phyloP scores from a whole-genome alignment of 2,888 invertebrate genomes.

The Stramonita haemastoma region DNA sequence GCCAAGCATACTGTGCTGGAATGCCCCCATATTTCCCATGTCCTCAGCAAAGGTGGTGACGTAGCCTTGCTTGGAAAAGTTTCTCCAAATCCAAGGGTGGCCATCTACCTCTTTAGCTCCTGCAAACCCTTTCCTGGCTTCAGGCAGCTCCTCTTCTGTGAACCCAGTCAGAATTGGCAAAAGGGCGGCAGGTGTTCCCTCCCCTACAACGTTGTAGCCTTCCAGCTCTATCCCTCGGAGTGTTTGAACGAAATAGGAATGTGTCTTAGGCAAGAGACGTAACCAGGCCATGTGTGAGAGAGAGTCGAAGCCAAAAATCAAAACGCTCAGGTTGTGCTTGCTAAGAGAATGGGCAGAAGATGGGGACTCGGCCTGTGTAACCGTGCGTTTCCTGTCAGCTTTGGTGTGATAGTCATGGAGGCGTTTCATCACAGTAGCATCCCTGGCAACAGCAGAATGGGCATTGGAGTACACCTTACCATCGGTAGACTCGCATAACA shows the following conservation, averaged over 20 bases:
- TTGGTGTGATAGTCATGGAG: neutral
- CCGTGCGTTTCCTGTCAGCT: neutral
- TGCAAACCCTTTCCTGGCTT: conserved; percentile 85
- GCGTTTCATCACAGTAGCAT: conserved; percentile 45
- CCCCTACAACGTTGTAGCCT: conserved; percentile 80
- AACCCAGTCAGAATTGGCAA: conserved; percentile 91
- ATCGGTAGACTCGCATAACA: conserved; percentile 63
- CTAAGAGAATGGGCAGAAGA: neutral
- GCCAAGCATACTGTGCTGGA: conserved; percentile 92
- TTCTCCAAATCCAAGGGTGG: conserved; percentile 92
- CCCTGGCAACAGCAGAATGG: conserved; percentile 81
- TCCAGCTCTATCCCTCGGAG: conserved; percentile 81
- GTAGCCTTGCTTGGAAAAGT: conserved; percentile 81
- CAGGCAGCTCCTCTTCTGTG: conserved; percentile 90
- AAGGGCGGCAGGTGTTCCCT: conserved; percentile 81
- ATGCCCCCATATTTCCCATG: conserved; percentile 89
- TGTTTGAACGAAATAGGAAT: conserved; percentile 66
- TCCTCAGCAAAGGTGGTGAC: conserved; percentile 92
- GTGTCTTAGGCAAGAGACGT: conserved; percentile 65
- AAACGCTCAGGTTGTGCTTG: conserved; percentile 25
- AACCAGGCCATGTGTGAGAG: neutral
- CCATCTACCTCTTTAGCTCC: conserved; percentile 84
- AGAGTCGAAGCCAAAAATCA: conserved; percentile 15
- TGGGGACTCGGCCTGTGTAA: neutral
- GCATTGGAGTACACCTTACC: conserved; percentile 83